These are phyloP conservation scores for Dichetophora obliterata DNA, from an alignment of 2,888 invertebrate genomes.

Conservation along the genomic window DNA sequence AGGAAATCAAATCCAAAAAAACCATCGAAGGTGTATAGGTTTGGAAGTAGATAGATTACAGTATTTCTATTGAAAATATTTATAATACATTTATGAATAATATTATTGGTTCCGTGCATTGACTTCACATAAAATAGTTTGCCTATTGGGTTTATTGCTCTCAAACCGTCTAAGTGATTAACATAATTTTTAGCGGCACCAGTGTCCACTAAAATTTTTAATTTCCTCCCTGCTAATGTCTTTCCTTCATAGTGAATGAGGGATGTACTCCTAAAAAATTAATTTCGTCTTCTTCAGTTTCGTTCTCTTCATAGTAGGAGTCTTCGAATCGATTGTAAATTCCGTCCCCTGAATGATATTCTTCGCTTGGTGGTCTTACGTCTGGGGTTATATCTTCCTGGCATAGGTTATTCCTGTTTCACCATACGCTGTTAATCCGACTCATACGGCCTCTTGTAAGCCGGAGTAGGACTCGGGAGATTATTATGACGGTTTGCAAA, in stretches of 20 bases:
- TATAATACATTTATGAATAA: neutral
- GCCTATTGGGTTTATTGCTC: neutral
- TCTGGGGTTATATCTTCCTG: no score
- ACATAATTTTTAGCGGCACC: neutral
- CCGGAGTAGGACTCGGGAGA: no score
- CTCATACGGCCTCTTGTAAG: no score
- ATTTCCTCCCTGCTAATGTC: neutral
- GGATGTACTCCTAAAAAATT: constrained; percentile 11
- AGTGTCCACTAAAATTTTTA: neutral
- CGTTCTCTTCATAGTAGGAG: no score
- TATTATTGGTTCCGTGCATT: neutral
- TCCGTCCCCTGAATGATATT: no score
- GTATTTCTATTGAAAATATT: neutral
- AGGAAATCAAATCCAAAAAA: neutral
- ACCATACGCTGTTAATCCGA: no score
- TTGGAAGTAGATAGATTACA: neutral
- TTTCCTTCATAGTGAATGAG: neutral
- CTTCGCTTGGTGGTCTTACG: no score
- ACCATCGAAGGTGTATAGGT: neutral
- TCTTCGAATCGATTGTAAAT: no score
- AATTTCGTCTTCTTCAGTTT: constrained; percentile 1
- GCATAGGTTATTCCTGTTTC: no score
- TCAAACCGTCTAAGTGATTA: neutral
- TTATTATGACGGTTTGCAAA: no score
- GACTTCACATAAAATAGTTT: constrained; percentile 16